Conservation (phyloP, 2,888 invertebrate genomes). For the Eumacrocentrus americanus region DNA sequence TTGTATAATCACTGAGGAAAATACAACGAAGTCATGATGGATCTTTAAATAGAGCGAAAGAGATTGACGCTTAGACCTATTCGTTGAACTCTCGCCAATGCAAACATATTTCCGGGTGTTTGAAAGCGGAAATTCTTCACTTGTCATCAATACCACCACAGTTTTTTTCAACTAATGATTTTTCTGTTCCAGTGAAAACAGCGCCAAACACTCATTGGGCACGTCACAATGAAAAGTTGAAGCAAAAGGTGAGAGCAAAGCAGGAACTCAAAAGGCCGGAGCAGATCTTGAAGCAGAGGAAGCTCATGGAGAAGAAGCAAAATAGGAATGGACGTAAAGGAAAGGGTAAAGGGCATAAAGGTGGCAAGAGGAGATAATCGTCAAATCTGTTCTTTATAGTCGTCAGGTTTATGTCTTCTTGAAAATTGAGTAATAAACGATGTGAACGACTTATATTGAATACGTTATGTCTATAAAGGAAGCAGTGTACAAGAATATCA, state of each 20-base stretch:
- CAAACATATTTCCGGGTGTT: constrained; percentile 28
- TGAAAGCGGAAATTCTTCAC: constrained; percentile 15
- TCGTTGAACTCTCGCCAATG: constrained; percentile 29
- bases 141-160: constrained; percentile 17
- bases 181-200: constrained; percentile 49
- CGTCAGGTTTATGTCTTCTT: not conserved
- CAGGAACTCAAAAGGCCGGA: constrained; percentile 76
- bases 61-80: constrained; percentile 19
- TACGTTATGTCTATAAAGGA: too few relatives aligned
- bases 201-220: constrained; percentile 76
- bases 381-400: not conserved
- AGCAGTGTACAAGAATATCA: not conserved
- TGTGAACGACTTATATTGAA: not conserved
- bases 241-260: constrained; percentile 65
- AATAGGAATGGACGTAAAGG: constrained; percentile 63
- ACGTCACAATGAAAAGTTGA: constrained; percentile 77
- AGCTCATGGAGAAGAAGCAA: constrained; percentile 64
- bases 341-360: constrained; percentile 47
- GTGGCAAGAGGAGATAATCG: constrained; percentile 37
- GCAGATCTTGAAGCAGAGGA: constrained; percentile 78
- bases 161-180: constrained; percentile 9
- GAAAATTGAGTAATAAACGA: not conserved
- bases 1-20: constrained; percentile 2
- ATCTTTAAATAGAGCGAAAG: constrained; percentile 28
- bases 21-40: constrained; percentile 7